These are phyloP conservation scores for Aix galericulata DNA, from an alignment of 2,113 vertebrate genomes.

Conservation along the genomic window DNA sequence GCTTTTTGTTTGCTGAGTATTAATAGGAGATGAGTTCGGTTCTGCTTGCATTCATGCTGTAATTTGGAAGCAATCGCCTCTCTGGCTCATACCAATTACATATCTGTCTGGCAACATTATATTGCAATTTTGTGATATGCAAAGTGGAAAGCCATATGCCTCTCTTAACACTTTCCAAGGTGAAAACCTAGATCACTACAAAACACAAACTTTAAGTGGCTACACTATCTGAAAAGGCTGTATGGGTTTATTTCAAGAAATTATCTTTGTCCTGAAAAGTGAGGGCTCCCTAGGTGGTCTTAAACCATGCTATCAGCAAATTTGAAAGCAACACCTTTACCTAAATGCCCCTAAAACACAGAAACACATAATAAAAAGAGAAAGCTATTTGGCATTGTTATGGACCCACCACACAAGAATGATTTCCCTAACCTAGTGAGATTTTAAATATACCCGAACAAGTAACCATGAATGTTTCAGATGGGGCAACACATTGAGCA, in stretches of 20 bases:
- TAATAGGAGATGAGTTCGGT: background rate
- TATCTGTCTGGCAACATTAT: background rate
- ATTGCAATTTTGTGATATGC: background rate
- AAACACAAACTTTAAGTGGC: background rate
- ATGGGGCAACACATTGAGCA: background rate
- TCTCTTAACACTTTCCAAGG: background rate
- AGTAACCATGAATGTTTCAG: background rate
- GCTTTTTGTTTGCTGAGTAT: background rate
- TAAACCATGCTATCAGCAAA: background rate
- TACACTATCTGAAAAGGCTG: background rate
- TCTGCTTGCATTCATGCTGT: background rate
- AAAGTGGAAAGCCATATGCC: background rate
- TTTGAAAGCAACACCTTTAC: background rate
- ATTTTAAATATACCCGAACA: background rate
- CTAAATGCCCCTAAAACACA: background rate
- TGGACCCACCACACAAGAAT: background rate
- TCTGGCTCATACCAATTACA: background rate
- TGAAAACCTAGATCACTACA: background rate
- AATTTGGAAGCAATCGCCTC: constrained; percentile 7
- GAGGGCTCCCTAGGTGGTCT: background rate
- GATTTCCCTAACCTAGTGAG: background rate
- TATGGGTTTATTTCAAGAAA: accelerated
- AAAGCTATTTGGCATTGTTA: background rate
- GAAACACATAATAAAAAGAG: background rate
- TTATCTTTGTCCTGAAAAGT: background rate